Evolutionary conservation across 2,113 vertebrate genomes (phyloP), one percentile per base, ranked within the genome.

Genomic region (Ia io): DNA sequence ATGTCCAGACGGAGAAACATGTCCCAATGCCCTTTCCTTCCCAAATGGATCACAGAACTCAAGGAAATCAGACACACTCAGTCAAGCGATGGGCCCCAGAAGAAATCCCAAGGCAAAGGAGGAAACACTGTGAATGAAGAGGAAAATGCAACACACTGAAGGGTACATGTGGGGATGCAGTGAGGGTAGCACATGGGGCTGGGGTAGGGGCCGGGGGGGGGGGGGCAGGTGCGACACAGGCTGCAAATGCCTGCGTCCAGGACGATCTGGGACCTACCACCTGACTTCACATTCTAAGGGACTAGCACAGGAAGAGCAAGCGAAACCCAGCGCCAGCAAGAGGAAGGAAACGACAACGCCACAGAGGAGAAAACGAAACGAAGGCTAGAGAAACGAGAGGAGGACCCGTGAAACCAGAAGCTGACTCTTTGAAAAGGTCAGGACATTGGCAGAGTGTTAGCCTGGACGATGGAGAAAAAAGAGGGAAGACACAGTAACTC

Each of bases 241-340:
- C 73, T 12, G 40, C 22, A 11, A 44, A 20, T 0, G 10, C 6
- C 37, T 4, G 10, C 1, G 0, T 30, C 2, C 28, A 9, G 25
- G 44, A 76, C 0, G 25, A 6, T 32, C 95, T 51, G 30, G 0
- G 5, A n/a, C 7, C 25, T 11, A 16, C 2, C 5, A 25, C 69
- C 37, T 16, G 13, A 16, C 4, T 69, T 28, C 0, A 18, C 25
- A 14, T 14, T 28, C 3, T 28, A 2, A 51, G 49, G 77, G 32
- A n/a, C n/a, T 0, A 20, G 77, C 32, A 18, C 0, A 0, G 56
- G 35, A 42, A 32, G 12, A 23, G 7, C 12, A 0, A 42, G 35
- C 0, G 20, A 49, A 70, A 59, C 69, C 42, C 37, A 2, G 20
- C 3, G 67, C 17, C 56, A 0, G 14, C 4, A 13, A 28, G 70